Evolutionary conservation across 1,140 invertebrate genomes (phyloP).

Genomic region (Carcinoscorpius rotundicauda): DNA sequence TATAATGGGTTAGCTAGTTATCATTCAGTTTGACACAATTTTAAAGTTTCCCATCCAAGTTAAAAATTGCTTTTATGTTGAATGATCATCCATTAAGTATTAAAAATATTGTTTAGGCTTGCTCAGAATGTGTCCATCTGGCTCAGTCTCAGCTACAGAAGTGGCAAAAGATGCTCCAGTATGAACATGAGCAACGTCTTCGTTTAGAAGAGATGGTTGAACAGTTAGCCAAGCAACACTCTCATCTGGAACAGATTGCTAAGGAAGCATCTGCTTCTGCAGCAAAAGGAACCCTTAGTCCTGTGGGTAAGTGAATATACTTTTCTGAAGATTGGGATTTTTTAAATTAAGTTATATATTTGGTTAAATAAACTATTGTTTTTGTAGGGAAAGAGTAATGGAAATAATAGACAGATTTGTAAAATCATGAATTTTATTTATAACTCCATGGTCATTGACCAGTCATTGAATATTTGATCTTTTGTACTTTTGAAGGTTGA

Average conservation of each 20-base stretch:
- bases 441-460: too few relatives aligned
- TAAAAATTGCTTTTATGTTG: neutral
- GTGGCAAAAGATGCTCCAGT: slow-evolving; percentile 79
- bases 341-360: neutral
- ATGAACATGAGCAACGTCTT: slow-evolving; percentile 86
- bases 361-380: slow-evolving; percentile 2
- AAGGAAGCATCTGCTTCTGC: slow-evolving; percentile 24
- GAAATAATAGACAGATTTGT: too few relatives aligned
- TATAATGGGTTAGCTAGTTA: too few relatives aligned
- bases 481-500: too few relatives aligned
- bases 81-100: neutral
- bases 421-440: too few relatives aligned
- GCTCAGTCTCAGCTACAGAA: slow-evolving; percentile 75
- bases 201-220: slow-evolving; percentile 95
- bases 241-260: slow-evolving; percentile 74
- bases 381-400: neutral
- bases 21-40: neutral
- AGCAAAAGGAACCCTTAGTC: neutral
- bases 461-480: too few relatives aligned
- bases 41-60: neutral
- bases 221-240: slow-evolving; percentile 90
- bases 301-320: neutral
- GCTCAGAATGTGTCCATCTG: slow-evolving; percentile 75
- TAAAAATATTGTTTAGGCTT: slow-evolving; percentile 46
- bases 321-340: neutral